These are phyloP conservation scores for Lineus longissimus DNA, from an alignment of 1,140 invertebrate species.

Conservation along the genomic window DNA sequence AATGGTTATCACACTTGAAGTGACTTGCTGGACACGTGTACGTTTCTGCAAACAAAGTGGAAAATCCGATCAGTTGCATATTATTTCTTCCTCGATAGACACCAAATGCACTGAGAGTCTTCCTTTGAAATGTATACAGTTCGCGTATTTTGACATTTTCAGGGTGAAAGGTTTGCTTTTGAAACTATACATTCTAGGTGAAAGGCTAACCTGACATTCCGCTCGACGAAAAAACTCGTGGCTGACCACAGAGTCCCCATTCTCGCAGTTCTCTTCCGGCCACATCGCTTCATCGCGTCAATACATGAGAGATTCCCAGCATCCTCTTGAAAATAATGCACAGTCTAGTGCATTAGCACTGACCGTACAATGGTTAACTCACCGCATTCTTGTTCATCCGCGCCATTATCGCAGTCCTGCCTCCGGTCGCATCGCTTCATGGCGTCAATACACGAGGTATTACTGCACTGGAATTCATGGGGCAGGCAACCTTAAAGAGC, in stretches of 20 bases:
- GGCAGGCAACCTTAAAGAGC: slow-evolving; percentile 48
- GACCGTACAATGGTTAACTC: slow-evolving; percentile 23
- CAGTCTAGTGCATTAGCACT: not conserved
- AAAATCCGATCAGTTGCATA: too few species aligned
- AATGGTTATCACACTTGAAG: slow-evolving; percentile 32
- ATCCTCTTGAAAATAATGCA: slow-evolving; percentile 14
- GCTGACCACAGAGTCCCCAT: too few species aligned
- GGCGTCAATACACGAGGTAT: slow-evolving; percentile 56
- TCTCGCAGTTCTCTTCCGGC: slow-evolving; percentile 60
- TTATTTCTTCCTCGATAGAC: too few species aligned
- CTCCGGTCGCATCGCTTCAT: slow-evolving; percentile 59
- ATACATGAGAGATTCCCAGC: slow-evolving; percentile 59
- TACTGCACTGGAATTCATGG: slow-evolving; percentile 59
- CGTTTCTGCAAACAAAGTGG: slow-evolving; percentile 41
- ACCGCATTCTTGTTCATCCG: slow-evolving; percentile 58
- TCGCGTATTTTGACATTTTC: too few species aligned
- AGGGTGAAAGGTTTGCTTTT: too few species aligned
- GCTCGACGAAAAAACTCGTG: too few species aligned
- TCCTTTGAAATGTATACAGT: too few species aligned
- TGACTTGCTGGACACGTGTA: slow-evolving; percentile 47
- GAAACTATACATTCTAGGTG: too few species aligned
- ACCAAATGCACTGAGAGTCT: too few species aligned
- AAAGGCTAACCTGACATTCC: too few species aligned
- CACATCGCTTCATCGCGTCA: slow-evolving; percentile 54
- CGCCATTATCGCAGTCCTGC: slow-evolving; percentile 60